Evolutionary conservation across 2,888 invertebrate species (phyloP).

Genomic region (Zaprionus obscuricornis): DNA sequence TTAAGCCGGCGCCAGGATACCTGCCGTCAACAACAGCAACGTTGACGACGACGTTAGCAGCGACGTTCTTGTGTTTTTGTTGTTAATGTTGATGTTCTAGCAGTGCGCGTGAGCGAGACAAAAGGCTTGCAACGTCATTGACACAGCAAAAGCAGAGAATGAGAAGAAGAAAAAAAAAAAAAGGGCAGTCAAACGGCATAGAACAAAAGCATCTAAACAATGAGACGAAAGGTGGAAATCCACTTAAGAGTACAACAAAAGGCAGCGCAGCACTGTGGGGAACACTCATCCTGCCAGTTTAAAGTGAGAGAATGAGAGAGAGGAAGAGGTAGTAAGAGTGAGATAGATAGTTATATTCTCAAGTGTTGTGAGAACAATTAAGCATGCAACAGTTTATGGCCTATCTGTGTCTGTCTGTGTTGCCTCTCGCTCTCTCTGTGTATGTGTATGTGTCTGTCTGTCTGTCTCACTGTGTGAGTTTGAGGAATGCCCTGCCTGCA

Average conservation of each 20-base stretch:
- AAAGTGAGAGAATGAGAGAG: neutral
- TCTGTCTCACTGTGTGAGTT: conserved; percentile 23
- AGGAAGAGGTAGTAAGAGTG: neutral
- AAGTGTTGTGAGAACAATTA: conserved; percentile 67
- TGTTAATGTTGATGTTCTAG: too few relatives aligned
- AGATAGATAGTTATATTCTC: conserved; percentile 27
- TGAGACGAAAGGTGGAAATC: conserved; percentile 71
- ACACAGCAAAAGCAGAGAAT: conserved; percentile 52
- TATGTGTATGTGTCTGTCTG: conserved; percentile 3
- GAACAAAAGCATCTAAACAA: conserved; percentile 54
- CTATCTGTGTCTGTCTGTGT: conserved; percentile 24
- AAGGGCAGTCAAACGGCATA: conserved; percentile 51
- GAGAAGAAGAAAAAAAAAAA: conserved; percentile 16
- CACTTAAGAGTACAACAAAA: conserved; percentile 63
- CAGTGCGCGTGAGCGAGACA: conserved; percentile 47
- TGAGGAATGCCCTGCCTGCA: conserved; percentile 65
- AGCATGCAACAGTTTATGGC: conserved; percentile 68
- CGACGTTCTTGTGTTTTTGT: too few relatives aligned
- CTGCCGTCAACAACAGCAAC: conserved; percentile 59
- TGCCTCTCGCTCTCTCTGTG: conserved; percentile 18
- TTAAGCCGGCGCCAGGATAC: conserved; percentile 81
- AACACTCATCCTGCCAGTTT: conserved; percentile 19
- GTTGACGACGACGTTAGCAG: conserved; percentile 21
- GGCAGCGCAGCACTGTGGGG: conserved; percentile 39
- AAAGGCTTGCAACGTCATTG: conserved; percentile 72